Conservation (phyloP, 2,113 vertebrate species). For the Pachycephala philippinensis region DNA sequence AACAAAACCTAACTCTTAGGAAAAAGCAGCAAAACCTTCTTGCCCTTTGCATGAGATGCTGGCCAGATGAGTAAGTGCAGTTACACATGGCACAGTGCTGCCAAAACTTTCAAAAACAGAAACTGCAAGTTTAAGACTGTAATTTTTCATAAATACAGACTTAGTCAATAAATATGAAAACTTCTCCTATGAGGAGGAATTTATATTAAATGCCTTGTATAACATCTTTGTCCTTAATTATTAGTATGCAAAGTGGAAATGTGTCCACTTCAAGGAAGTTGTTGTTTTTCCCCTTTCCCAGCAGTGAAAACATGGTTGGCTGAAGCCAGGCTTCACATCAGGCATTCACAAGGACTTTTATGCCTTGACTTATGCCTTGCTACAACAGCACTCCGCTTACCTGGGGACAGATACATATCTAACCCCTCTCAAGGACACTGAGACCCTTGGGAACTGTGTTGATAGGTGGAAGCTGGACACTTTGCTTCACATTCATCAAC, state of each 20-base stretch:
- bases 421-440: not conserved
- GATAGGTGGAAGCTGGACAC: not conserved
- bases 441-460: not conserved
- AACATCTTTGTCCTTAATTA: not conserved
- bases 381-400: not conserved
- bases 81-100: accelerated
- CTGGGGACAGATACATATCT: not conserved
- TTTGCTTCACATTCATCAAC: accelerated
- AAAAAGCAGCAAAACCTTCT: not conserved
- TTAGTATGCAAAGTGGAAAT: not conserved
- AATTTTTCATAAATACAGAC: not conserved
- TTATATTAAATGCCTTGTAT: not conserved
- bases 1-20: not conserved
- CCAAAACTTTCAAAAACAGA: not conserved
- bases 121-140: not conserved
- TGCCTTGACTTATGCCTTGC: not conserved
- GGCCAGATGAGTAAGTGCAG: not conserved
- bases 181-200: not conserved
- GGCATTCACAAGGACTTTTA: not conserved
- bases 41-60: not conserved
- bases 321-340: not conserved
- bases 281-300: accelerated
- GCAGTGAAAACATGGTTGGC: not conserved
- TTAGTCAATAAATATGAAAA: not conserved
- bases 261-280: not conserved